Evolutionary conservation across 2,113 vertebrate genomes (phyloP).

Genomic region (Pitta sordida): DNA sequence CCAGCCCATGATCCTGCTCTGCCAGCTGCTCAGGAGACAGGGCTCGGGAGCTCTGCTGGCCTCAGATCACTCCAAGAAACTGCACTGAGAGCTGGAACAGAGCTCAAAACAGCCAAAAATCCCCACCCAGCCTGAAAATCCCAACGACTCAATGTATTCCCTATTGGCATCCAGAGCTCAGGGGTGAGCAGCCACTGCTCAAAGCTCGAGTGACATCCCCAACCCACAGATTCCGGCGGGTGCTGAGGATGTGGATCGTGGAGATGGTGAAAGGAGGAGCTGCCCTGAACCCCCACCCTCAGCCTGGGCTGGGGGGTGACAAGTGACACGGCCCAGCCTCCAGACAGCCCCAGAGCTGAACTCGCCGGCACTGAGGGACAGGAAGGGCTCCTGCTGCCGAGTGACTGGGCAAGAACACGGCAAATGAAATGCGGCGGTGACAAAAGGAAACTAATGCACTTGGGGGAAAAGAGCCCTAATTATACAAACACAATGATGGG

Average conservation of each 20-base stretch:
- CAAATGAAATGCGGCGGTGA: slow-evolving; percentile 11
- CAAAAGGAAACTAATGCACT: slow-evolving; percentile 53
- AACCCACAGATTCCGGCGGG: rapidly evolving
- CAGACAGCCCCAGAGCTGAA: background rate
- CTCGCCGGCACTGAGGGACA: background rate
- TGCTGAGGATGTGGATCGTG: background rate
- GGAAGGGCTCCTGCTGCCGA: background rate
- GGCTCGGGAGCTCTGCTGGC: too few species aligned
- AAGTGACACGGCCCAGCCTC: rapidly evolving
- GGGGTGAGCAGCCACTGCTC: background rate
- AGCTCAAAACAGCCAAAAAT: rapidly evolving
- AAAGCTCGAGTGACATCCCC: rapidly evolving
- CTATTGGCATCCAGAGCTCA: background rate
- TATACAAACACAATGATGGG: slow-evolving; percentile 56
- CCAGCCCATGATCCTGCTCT: rapidly evolving
- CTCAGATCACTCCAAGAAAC: background rate
- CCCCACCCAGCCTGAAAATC: background rate
- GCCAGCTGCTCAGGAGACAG: background rate
- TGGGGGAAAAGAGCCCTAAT: slow-evolving; percentile 52
- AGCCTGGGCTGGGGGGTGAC: background rate
- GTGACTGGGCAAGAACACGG: background rate
- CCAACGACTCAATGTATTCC: rapidly evolving
- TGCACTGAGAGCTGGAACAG: background rate
- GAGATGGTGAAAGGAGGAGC: background rate
- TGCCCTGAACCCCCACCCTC: background rate